Conservation (phyloP, 2,797 vertebrate genomes). For the Rhabdomys pumilio region DNA sequence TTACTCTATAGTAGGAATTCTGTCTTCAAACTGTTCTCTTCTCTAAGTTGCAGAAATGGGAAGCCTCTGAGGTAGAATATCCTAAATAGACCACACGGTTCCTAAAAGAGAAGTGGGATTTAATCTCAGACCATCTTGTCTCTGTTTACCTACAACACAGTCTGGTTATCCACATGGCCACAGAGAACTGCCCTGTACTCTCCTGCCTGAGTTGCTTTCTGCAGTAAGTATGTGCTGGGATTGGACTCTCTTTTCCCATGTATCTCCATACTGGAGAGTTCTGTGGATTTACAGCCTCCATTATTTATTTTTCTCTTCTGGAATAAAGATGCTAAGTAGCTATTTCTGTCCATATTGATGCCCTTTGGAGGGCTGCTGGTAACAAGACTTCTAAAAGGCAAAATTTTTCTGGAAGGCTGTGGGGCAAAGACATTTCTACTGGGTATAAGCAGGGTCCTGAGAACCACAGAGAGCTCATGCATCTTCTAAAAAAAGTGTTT, state of each 20-base stretch:
- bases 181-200: background rate
- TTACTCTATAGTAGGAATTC: background rate
- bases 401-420: background rate
- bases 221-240: too few relatives aligned
- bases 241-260: background rate
- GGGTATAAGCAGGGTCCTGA: too few relatives aligned
- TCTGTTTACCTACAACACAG: background rate
- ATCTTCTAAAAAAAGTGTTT: background rate
- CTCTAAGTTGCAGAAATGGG: background rate
- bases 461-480: background rate
- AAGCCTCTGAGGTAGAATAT: background rate
- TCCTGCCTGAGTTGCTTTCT: background rate
- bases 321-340: background rate
- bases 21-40: background rate
- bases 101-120: background rate
- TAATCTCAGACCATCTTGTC: background rate
- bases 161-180: background rate
- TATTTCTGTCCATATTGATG: background rate
- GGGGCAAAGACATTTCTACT: background rate
- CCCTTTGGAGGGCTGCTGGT: background rate
- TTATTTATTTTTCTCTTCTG: background rate
- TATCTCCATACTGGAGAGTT: background rate
- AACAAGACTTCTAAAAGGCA: background rate
- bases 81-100: background rate
- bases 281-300: background rate